phyloP scores from a whole-genome alignment of 2,888 invertebrate species.

The Kuschelorhynchus macadamiae region DNA sequence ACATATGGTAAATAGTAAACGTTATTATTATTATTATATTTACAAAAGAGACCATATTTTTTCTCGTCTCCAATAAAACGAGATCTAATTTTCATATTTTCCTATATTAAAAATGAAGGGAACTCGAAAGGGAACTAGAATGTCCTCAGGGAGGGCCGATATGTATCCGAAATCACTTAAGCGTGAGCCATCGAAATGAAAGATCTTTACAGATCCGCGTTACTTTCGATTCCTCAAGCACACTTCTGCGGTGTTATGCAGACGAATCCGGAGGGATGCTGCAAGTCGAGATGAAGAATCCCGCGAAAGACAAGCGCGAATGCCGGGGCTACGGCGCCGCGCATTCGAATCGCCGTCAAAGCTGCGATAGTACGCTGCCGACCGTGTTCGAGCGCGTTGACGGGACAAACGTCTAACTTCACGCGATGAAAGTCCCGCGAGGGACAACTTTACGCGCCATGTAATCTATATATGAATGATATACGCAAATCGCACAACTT shows the following conservation, averaged over 20 bases:
- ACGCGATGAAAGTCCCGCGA: conserved; percentile 38
- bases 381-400: conserved; percentile 53
- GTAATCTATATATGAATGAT: conserved; percentile 21
- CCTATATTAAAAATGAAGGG: too few relatives aligned
- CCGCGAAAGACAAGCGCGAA: conserved; percentile 52
- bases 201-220: conserved; percentile 8
- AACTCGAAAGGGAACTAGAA: too few relatives aligned
- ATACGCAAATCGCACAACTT: conserved; percentile 14
- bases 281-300: conserved; percentile 45
- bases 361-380: conserved; percentile 58
- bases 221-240: conserved; percentile 24
- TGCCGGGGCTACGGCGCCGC: conserved; percentile 59
- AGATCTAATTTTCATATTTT: too few relatives aligned
- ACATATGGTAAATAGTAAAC: too few relatives aligned
- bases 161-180: too few relatives aligned
- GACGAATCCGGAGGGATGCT: conserved; percentile 47
- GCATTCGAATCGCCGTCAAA: conserved; percentile 56
- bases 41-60: too few relatives aligned
- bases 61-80: too few relatives aligned
- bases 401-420: conserved; percentile 20
- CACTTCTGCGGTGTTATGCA: conserved; percentile 43
- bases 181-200: too few relatives aligned
- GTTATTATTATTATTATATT: too few relatives aligned
- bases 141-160: too few relatives aligned
- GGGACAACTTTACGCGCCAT: conserved; percentile 36